These are phyloP conservation scores for Zaprionus kolodkinae DNA, from an alignment of 1,140 invertebrate species.

Conservation along the genomic window DNA sequence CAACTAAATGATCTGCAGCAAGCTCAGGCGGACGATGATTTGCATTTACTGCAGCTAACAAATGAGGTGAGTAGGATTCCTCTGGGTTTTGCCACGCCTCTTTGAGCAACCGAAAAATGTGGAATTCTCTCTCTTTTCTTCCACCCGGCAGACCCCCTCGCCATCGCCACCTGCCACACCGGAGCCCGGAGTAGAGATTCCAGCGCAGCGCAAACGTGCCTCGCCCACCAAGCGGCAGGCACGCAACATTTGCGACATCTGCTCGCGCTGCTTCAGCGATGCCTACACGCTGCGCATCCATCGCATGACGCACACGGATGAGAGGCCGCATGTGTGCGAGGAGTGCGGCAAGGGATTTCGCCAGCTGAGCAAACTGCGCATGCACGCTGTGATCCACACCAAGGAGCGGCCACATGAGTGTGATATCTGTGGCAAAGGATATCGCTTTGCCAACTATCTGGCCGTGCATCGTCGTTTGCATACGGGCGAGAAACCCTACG, in stretches of 20 bases:
- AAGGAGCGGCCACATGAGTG: constrained; percentile 85
- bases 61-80: constrained; percentile 25
- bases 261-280: constrained; percentile 57
- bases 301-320: constrained; percentile 74
- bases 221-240: not conserved
- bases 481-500: constrained; percentile 91
- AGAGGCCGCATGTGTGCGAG: constrained; percentile 76
- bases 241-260: constrained; percentile 52
- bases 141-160: not conserved
- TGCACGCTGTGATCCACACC: constrained; percentile 85
- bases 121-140: not conserved
- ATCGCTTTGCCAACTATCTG: constrained; percentile 85
- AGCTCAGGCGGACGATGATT: not conserved
- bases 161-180: not conserved
- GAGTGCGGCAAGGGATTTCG: constrained; percentile 73
- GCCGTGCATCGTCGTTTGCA: constrained; percentile 88
- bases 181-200: not conserved
- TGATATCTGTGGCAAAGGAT: constrained; percentile 86
- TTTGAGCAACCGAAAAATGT: not conserved
- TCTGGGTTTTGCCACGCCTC: not conserved
- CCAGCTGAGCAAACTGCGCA: constrained; percentile 79
- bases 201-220: not conserved
- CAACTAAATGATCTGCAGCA: constrained; percentile 40
- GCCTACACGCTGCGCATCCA: constrained; percentile 73
- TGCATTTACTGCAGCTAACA: constrained; percentile 37